A percentile compares a stretch with the other conserved stretches of the same genome.
phyloP scores from a whole-genome alignment of 2,888 invertebrate species.

The Busseola fusca region DNA sequence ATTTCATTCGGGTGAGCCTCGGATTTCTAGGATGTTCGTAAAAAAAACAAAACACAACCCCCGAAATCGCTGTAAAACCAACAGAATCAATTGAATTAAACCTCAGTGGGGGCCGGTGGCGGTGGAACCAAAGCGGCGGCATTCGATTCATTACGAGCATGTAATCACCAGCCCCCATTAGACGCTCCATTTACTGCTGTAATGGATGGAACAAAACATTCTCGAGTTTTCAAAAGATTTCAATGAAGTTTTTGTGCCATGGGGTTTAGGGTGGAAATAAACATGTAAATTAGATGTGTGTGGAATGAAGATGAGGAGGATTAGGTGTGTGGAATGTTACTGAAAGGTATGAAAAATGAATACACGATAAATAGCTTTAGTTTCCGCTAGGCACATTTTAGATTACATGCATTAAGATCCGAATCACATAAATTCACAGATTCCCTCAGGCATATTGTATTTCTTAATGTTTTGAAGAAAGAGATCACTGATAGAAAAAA shows the following conservation, averaged over 20 bases:
- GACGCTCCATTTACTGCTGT: slow-evolving; percentile 50
- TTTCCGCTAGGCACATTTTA: background rate
- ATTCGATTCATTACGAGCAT: slow-evolving; percentile 49
- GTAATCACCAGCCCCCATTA: slow-evolving; percentile 58
- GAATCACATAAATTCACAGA: background rate
- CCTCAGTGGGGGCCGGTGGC: slow-evolving; percentile 17
- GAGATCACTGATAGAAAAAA: no score
- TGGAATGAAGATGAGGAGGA: no score
- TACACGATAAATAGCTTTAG: background rate
- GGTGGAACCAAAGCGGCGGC: slow-evolving; percentile 31
- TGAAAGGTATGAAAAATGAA: background rate
- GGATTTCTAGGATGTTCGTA: background rate
- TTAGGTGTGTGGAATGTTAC: slow-evolving; percentile 3
- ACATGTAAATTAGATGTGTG: background rate
- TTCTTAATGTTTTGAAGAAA: background rate
- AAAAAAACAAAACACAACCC: slow-evolving; percentile 7
- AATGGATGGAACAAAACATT: slow-evolving; percentile 46
- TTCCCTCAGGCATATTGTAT: background rate
- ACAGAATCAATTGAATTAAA: slow-evolving; percentile 38
- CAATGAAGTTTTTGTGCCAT: slow-evolving; percentile 33
- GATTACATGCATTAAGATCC: background rate
- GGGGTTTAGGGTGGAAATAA: slow-evolving; percentile 29
- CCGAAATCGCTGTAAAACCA: slow-evolving; percentile 26
- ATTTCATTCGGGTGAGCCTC: no score
- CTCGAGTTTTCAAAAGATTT: slow-evolving; percentile 32